Conservation (phyloP, 2,888 invertebrate species). For the Xiphydria camelus region DNA sequence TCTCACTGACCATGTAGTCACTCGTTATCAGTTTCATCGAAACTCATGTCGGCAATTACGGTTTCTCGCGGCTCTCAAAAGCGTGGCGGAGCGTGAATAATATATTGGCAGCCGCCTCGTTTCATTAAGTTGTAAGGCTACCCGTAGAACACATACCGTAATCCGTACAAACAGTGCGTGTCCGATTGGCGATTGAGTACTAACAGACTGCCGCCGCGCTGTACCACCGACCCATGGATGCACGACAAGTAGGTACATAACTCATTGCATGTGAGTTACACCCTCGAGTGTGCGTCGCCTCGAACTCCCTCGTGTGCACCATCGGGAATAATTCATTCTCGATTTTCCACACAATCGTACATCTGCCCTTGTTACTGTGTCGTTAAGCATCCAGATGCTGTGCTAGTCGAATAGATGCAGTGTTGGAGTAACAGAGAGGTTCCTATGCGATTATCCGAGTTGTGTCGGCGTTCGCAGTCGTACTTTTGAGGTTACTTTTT, state of each 20-base stretch:
- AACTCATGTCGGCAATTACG: conserved; percentile 18
- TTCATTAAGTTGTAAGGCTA: background rate
- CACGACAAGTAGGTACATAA: too few species aligned
- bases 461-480: too few species aligned
- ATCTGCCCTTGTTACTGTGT: conserved; percentile 39
- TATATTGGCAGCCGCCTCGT: background rate
- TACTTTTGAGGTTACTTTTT: too few species aligned
- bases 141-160: background rate
- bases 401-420: too few species aligned
- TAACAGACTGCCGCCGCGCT: too few species aligned
- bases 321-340: conserved; percentile 43
- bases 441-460: too few species aligned
- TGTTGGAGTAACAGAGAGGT: too few species aligned
- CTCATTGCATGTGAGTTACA: too few species aligned
- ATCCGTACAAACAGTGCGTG: background rate
- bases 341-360: conserved; percentile 42
- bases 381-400: background rate
- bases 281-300: too few species aligned
- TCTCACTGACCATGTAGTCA: too few species aligned
- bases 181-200: background rate
- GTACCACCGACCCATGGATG: background rate
- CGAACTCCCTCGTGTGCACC: conserved; percentile 26
- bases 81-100: background rate
- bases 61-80: background rate
- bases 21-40: too few species aligned